Evolutionary conservation across 2,797 vertebrate species (phyloP).

Genomic region (Garrulus glandarius): DNA sequence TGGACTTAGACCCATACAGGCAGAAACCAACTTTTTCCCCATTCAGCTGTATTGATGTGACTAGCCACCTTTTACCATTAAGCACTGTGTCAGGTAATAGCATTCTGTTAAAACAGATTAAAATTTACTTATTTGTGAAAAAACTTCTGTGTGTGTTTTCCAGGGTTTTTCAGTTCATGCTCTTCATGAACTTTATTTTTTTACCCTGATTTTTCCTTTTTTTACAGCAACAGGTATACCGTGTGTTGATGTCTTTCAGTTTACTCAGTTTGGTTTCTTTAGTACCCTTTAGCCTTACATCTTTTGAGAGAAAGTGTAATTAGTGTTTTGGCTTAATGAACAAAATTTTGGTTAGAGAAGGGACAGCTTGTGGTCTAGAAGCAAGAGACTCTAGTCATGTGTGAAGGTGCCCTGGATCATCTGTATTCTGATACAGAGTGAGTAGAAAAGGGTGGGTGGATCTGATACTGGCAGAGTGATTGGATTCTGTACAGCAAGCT

Average conservation of each 20-base stretch:
- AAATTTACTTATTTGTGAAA: not conserved
- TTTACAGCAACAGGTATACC: not conserved
- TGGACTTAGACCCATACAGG: not conserved
- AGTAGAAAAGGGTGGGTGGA: not conserved
- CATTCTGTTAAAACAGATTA: not conserved
- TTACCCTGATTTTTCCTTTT: not conserved
- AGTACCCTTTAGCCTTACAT: not conserved
- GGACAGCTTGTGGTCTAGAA: not conserved
- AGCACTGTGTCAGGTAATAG: not conserved
- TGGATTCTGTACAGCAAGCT: not conserved
- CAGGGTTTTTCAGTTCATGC: not conserved
- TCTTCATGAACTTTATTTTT: not conserved
- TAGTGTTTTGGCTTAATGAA: not conserved
- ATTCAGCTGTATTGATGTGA: not conserved
- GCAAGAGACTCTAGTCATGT: not conserved
- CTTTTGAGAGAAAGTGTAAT: not conserved
- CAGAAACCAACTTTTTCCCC: not conserved
- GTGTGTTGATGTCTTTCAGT: not conserved
- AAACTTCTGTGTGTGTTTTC: fast-evolving
- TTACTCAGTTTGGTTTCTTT: not conserved
- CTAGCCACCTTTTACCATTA: not conserved
- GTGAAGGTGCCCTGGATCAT: slow-evolving; percentile 23
- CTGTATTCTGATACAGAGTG: not conserved
- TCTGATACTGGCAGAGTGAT: not conserved
- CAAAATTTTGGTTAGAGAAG: not conserved